These are phyloP conservation scores for Chroicocephalus ridibundus DNA, from an alignment of 2,113 vertebrate genomes.

Conservation along the genomic window DNA sequence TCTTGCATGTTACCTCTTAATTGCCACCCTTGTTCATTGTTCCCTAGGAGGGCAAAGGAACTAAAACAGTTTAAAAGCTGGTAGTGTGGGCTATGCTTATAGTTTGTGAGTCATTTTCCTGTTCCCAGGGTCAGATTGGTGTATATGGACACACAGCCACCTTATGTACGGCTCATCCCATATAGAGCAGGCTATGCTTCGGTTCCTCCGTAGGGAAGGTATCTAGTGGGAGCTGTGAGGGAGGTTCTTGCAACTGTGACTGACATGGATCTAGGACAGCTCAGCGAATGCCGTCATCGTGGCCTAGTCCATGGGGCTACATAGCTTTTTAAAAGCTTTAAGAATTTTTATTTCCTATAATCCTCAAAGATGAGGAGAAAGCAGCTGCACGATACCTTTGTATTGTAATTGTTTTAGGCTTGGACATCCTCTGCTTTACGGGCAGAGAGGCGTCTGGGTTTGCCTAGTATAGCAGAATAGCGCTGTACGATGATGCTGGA, in stretches of 20 bases:
- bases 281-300: background rate
- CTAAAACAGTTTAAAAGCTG: background rate
- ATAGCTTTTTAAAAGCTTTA: background rate
- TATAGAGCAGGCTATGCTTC: background rate
- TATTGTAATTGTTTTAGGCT: background rate
- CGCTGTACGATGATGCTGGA: background rate
- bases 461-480: background rate
- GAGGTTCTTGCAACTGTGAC: background rate
- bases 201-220: background rate
- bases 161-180: background rate
- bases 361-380: background rate
- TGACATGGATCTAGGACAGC: accelerated
- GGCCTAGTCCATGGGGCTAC: background rate
- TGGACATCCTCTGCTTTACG: background rate
- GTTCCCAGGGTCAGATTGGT: background rate
- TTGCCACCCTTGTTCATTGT: background rate
- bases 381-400: background rate
- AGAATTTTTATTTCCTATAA: background rate
- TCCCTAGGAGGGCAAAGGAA: background rate
- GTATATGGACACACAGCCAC: background rate
- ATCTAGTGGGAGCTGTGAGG: background rate
- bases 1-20: background rate
- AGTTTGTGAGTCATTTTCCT: background rate
- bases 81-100: background rate
- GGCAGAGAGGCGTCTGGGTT: background rate